phyloP scores from a whole-genome alignment of 2,797 vertebrate species.

The Heteromormyrus szaboi region DNA sequence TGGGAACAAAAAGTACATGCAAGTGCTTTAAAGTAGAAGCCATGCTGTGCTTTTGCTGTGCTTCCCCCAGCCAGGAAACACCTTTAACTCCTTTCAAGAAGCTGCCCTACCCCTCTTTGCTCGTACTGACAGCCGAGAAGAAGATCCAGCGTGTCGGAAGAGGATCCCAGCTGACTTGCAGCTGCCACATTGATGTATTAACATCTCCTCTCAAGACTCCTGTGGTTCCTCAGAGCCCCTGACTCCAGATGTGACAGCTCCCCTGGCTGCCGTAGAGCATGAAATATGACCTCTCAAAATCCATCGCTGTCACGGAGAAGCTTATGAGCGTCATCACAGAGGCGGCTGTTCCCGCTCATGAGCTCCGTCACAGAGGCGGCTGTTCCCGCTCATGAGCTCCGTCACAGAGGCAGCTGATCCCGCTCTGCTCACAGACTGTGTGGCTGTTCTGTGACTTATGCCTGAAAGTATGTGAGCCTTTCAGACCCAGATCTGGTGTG shows the following conservation, averaged over 20 bases:
- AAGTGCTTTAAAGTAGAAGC: background rate
- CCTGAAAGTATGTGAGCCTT: background rate
- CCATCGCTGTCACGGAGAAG: background rate
- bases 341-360: background rate
- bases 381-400: background rate
- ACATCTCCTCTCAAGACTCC: background rate
- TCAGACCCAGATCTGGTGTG: background rate
- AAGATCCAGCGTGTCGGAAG: background rate
- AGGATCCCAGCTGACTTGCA: background rate
- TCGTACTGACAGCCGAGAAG: background rate
- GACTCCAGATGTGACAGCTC: background rate
- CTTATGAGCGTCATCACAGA: background rate
- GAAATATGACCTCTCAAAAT: constrained; percentile 4
- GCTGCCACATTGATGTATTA: background rate
- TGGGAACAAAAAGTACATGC: background rate
- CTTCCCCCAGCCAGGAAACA: background rate
- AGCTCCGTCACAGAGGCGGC: background rate
- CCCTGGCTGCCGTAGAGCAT: background rate
- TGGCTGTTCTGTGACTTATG: background rate
- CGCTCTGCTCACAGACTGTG: background rate
- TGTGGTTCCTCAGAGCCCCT: constrained; percentile 2
- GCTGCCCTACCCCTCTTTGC: background rate
- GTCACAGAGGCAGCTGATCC: background rate
- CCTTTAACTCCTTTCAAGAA: background rate
- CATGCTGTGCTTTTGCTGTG: background rate